phyloP scores from a whole-genome alignment of 53 echinoderm and acorn worm species.

The Echinometra lucunter region DNA sequence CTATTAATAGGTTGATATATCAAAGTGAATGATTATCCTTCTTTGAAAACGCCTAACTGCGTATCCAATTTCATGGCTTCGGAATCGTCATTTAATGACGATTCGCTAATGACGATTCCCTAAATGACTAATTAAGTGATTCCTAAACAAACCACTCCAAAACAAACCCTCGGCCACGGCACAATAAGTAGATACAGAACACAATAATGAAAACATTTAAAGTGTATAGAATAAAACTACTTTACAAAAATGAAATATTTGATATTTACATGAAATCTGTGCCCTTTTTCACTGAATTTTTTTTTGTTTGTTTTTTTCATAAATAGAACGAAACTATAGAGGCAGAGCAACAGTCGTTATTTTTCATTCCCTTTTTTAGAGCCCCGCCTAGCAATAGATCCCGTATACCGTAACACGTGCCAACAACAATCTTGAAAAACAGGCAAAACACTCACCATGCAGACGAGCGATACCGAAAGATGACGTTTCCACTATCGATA shows the following conservation, averaged over 20 bases:
- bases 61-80: too few species aligned
- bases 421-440: slow-evolving; percentile 8
- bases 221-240: too few species aligned
- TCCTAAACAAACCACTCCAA: too few species aligned
- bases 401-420: background rate
- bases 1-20: background rate
- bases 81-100: too few species aligned
- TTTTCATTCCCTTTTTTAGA: background rate
- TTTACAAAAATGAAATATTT: background rate
- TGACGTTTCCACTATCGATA: slow-evolving; percentile 68
- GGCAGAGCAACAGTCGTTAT: background rate
- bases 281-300: background rate
- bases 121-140: too few species aligned
- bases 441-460: slow-evolving; percentile 30
- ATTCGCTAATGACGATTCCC: too few species aligned
- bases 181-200: too few species aligned
- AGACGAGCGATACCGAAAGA: slow-evolving; percentile 62
- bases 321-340: background rate
- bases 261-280: background rate
- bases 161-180: too few species aligned
- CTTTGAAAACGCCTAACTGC: too few species aligned
- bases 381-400: slow-evolving; percentile 40
- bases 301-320: too few species aligned
- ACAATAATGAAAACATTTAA: background rate
- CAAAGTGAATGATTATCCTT: too few species aligned